Evolutionary conservation across 2,888 invertebrate species (phyloP), one percentile per base, ranked within the genome.

Genomic region (Eristalis pertinax): DNA sequence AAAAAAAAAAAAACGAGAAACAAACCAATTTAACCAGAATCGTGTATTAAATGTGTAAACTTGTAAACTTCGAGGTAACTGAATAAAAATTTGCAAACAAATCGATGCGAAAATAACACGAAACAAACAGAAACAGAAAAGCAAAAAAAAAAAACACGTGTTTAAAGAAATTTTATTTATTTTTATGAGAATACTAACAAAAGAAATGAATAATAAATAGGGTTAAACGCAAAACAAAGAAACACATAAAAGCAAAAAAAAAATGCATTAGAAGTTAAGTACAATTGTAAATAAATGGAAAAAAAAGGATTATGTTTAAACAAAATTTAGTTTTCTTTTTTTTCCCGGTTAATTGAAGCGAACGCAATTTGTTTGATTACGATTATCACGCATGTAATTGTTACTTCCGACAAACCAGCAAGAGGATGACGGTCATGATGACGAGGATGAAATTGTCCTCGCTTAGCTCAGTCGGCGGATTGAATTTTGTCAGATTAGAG

Each of bases 271-370:
- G 84, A 26, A 41, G 7, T 73, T 84, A 84, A 84, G 87, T 79
- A 75, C 56, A 68, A 80, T 68, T 87, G 87, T 87, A 87, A 84
- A 87, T 87, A 87, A 69, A 77, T 56, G 68, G 68, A 73, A 35
- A 77, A 38, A 26, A 26, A 26, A 26, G 69, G 50, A 38, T 65
- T 15, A 38, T 65, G 65, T 50, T 74, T 80, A 50, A 50, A 50
- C 72, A 29, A 35, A 76, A 38, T 83, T 75, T 83, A 41, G 50
- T 70, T 64, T 79, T 41, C 50, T 68, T 77, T 65, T 32, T 32
- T 70, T 43, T 77, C 63, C n/a, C 11, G 60, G 60, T 10, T 74
- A 29, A 58, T 38, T 35, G 56, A 67, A 73, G 69, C 69, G 69
- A 84, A 41, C 41, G 29, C 65, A 67, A 80, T 68, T 76, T 81